A percentile compares a stretch with the other conserved stretches of the same genome.
Conservation (phyloP, 2,888 invertebrate genomes). For the Sthenelais limicola region DNA sequence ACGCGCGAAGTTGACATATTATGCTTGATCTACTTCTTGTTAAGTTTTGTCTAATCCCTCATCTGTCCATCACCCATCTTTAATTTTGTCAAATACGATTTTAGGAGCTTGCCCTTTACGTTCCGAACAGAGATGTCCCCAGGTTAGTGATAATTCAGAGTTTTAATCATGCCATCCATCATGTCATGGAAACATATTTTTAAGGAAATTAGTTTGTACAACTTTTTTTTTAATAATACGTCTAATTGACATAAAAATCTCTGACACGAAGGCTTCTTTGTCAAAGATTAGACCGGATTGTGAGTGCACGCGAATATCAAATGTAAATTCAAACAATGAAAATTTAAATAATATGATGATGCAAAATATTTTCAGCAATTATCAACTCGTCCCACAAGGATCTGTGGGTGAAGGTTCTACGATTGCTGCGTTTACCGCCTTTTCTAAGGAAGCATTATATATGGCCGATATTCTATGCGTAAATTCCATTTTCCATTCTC, state of each 20-base stretch:
- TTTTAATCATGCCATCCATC: neutral
- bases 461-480: slow-evolving; percentile 6
- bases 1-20: neutral
- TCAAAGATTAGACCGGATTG: too few species aligned
- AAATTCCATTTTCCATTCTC: neutral
- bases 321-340: too few species aligned
- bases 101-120: slow-evolving; percentile 14
- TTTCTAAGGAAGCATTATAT: neutral
- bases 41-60: neutral
- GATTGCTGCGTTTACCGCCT: slow-evolving; percentile 15
- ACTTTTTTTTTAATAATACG: neutral
- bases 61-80: neutral
- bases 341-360: too few species aligned
- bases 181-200: neutral
- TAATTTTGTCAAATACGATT: too few species aligned
- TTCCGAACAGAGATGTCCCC: neutral
- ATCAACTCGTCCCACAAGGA: slow-evolving; percentile 1
- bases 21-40: neutral
- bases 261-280: too few species aligned
- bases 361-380: slow-evolving; percentile 6
- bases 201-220: neutral
- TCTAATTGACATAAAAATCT: too few species aligned
- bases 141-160: neutral
- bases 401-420: slow-evolving; percentile 7
- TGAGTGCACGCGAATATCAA: too few species aligned